phyloP scores from a whole-genome alignment of 2,113 vertebrate species.

The Heliornis fulica region DNA sequence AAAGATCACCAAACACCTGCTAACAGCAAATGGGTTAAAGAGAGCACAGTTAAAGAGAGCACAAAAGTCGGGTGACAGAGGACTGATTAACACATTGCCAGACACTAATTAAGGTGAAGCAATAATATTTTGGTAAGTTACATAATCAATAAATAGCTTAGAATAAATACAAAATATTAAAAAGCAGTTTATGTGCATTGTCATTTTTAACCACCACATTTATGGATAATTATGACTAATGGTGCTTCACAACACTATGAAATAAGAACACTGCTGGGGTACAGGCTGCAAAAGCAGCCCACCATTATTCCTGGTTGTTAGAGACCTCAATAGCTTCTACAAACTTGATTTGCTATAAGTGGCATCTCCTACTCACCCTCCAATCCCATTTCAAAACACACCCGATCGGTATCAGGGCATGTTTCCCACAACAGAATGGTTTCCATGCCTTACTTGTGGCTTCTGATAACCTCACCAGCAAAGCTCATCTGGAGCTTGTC shows the following conservation, averaged over 20 bases:
- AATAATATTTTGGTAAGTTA: constrained; percentile 21
- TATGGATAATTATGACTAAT: constrained; percentile 5
- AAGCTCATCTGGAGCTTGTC: not conserved
- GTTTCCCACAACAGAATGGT: not conserved
- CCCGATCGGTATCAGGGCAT: not conserved
- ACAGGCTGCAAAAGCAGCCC: not conserved
- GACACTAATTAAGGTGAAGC: constrained; percentile 14
- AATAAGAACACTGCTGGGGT: not conserved
- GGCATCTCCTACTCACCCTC: not conserved
- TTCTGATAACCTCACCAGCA: not conserved
- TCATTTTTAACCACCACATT: constrained; percentile 28
- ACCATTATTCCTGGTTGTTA: not conserved
- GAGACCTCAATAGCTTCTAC: not conserved
- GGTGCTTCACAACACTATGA: not conserved
- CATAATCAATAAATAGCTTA: constrained; percentile 17
- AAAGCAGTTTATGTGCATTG: constrained; percentile 24
- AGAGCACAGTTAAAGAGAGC: constrained; percentile 1
- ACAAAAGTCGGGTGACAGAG: not conserved
- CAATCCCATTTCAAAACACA: not conserved
- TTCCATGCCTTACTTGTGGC: not conserved
- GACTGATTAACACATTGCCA: not conserved
- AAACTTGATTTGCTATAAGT: not conserved
- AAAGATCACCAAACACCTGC: not conserved
- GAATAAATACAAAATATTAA: constrained; percentile 14
- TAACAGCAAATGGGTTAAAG: not conserved